These are phyloP conservation scores for Coregonus ussuriensis DNA, from an alignment of 2,797 vertebrate genomes.

Conservation along the genomic window DNA sequence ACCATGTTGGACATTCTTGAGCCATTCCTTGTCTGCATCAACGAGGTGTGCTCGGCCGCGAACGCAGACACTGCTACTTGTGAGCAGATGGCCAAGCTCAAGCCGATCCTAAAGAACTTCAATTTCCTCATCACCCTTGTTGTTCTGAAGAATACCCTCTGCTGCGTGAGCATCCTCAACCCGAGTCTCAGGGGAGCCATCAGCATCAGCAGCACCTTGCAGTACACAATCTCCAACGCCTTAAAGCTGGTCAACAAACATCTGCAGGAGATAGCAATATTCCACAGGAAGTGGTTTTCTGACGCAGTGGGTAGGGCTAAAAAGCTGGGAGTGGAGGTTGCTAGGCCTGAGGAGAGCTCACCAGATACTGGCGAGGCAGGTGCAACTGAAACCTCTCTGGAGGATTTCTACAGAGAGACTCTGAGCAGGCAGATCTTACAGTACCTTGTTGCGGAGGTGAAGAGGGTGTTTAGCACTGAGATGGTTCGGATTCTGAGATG, in stretches of 20 bases:
- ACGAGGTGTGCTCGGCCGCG: constrained; percentile 79
- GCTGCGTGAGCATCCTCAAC: constrained; percentile 96
- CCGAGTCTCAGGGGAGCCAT: constrained; percentile 95
- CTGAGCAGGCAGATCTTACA: constrained; percentile 88
- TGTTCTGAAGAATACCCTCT: constrained; percentile 93
- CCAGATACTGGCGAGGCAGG: constrained; percentile 70
- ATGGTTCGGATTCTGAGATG: constrained; percentile 93
- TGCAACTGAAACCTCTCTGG: constrained; percentile 77
- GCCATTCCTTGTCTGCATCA: constrained; percentile 88
- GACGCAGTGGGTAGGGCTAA: constrained; percentile 88
- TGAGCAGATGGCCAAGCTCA: constrained; percentile 82
- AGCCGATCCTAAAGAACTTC: constrained; percentile 89
- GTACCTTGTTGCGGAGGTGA: constrained; percentile 90
- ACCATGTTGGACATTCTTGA: constrained; percentile 90
- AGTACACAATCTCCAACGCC: constrained; percentile 92
- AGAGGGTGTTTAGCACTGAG: constrained; percentile 91
- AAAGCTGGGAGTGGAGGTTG: constrained; percentile 86
- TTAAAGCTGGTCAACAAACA: constrained; percentile 95
- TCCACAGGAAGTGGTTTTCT: constrained; percentile 96
- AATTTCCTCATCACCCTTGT: constrained; percentile 93
- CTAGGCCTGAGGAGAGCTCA: constrained; percentile 79
- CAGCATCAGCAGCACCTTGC: constrained; percentile 89
- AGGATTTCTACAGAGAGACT: constrained; percentile 90
- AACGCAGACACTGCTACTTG: constrained; percentile 81
- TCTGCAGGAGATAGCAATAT: constrained; percentile 93